Conservation (phyloP, 1,140 invertebrate species). For the Thaumatotibia leucotreta region DNA sequence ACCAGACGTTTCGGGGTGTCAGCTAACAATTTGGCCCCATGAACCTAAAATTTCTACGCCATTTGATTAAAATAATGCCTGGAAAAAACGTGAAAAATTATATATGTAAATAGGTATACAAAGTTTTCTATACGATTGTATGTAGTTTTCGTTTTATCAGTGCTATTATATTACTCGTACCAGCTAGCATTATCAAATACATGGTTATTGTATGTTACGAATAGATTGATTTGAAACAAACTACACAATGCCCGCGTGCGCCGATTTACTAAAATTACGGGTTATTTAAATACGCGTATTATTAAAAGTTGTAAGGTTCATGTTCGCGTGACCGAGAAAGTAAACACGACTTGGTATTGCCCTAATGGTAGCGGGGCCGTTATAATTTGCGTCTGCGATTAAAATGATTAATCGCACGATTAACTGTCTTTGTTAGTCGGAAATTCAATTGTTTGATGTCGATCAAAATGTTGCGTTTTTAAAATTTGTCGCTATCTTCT, state of each 20-base stretch:
- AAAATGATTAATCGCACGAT: not conserved
- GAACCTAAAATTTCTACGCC: too few species aligned
- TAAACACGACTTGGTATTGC: not conserved
- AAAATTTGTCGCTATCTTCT: not conserved
- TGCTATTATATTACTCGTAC: not conserved
- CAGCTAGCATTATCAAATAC: not conserved
- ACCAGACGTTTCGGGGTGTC: too few species aligned
- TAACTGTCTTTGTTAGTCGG: not conserved
- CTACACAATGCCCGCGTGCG: not conserved
- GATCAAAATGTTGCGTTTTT: not conserved
- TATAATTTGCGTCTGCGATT: not conserved
- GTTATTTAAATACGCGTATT: not conserved
- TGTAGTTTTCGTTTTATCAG: too few species aligned
- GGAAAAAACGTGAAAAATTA: too few species aligned
- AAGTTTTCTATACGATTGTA: too few species aligned
- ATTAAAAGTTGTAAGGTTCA: slow-evolving; percentile 9
- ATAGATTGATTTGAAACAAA: not conserved
- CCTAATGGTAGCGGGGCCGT: not conserved
- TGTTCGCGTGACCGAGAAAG: slow-evolving; percentile 1
- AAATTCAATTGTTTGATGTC: not conserved
- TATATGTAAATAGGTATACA: too few species aligned
- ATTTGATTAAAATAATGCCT: too few species aligned
- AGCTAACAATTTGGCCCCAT: too few species aligned
- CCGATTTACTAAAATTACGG: slow-evolving; percentile 1
- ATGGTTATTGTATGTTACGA: not conserved